These are phyloP conservation scores for Netelia fuscicornis DNA, from an alignment of 2,888 invertebrate species.

Conservation along the genomic window DNA sequence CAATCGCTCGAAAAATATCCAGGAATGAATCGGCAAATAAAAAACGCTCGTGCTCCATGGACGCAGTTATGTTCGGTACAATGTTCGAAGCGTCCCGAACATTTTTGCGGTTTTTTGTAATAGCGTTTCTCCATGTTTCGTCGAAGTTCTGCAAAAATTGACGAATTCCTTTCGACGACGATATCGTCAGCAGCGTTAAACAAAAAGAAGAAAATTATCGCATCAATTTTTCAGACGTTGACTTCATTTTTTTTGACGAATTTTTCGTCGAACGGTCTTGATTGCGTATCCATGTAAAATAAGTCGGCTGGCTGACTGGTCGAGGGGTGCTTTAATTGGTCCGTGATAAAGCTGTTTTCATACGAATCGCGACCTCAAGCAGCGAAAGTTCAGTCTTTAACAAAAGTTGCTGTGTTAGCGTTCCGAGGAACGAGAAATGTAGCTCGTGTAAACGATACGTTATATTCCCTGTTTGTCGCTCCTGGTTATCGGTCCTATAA, in stretches of 20 bases:
- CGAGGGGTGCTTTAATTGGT: slow-evolving; percentile 20
- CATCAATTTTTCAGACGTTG: too few species aligned
- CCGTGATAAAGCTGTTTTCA: slow-evolving; percentile 31
- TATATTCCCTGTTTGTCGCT: slow-evolving; percentile 11
- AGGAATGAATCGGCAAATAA: background rate
- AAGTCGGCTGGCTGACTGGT: background rate
- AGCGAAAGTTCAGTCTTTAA: background rate
- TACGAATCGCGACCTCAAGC: slow-evolving; percentile 1
- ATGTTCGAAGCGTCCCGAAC: background rate
- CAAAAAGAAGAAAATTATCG: too few species aligned
- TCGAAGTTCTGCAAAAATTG: too few species aligned
- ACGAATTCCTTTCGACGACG: too few species aligned
- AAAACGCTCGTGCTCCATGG: background rate
- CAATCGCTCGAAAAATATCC: background rate
- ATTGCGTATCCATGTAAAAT: too few species aligned
- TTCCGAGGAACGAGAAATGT: slow-evolving; percentile 5
- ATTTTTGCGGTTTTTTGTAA: background rate
- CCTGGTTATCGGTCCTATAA: slow-evolving; percentile 28
- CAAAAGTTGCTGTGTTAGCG: background rate
- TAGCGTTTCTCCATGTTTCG: too few species aligned
- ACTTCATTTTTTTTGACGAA: too few species aligned
- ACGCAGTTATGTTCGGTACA: background rate
- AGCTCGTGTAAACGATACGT: background rate
- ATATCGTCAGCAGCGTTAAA: too few species aligned
- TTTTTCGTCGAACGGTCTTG: too few species aligned